Conservation (phyloP, 2,797 vertebrate species). For the Sus cebifrons region DNA sequence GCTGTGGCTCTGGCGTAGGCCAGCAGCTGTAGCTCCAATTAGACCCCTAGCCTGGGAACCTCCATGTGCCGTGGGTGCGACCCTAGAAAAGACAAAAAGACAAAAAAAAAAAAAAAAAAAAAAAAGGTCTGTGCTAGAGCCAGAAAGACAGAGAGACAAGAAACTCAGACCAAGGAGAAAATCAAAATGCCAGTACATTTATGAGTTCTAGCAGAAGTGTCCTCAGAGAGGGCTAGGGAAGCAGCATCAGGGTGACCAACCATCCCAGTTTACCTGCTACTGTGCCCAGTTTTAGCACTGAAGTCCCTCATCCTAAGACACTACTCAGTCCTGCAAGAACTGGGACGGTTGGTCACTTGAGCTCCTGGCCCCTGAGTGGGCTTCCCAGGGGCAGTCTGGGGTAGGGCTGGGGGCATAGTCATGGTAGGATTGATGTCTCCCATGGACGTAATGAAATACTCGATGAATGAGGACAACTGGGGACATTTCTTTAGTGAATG, state of each 20-base stretch:
- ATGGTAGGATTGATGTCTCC: neutral
- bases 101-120: too few relatives aligned
- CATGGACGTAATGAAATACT: neutral
- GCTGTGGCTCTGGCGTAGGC: too few relatives aligned
- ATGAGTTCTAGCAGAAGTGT: neutral
- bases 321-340: neutral
- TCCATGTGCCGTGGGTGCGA: too few relatives aligned
- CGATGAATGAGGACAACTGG: neutral
- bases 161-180: slow-evolving; percentile 8
- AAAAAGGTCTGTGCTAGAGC: neutral
- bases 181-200: neutral
- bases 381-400: neutral
- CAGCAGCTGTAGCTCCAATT: too few relatives aligned
- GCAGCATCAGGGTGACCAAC: neutral
- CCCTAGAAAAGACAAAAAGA: too few relatives aligned
- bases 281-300: neutral
- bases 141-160: neutral
- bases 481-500: neutral
- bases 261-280: neutral
- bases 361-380: neutral
- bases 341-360: neutral
- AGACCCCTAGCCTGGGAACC: too few relatives aligned
- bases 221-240: neutral
- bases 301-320: neutral
- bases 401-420: too few relatives aligned